Evolutionary conservation across 2,797 vertebrate genomes (phyloP), one percentile per base, ranked within the genome.

Genomic region (Aulostomus chinensis): DNA sequence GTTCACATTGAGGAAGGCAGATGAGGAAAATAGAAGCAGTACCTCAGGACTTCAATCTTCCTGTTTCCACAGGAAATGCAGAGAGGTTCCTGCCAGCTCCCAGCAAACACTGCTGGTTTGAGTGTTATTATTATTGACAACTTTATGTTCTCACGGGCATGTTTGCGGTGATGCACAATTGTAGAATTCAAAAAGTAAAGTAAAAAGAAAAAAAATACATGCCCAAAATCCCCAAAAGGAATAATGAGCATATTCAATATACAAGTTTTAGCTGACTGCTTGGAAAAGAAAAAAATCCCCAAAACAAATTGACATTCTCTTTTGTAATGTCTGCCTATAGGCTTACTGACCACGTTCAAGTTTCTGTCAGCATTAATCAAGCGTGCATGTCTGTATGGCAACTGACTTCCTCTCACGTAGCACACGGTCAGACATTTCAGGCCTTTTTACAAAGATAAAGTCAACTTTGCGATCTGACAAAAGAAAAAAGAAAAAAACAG

Each of bases 391-490:
- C 48, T 17, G 37, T 66, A 75, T 68, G 68, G 71, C 55, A 42
- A 25, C 12, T 5, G 40, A 37, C 40, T 52, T 39, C 12, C 7
- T 14, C 30, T n/a, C n/a, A n/a, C n/a, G 46, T 45, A 67, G 62
- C 63, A 59, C 32, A 34, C 43, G 25, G 39, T 34, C 25, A 51
- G 48, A 67, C 58, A 49, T 68, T 49, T 73, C 37, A 54, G 55
- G 57, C 64, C 30, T 46, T 67, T 57, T 51, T 49, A 70, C 37
- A 40, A 56, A 69, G 60, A 67, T 66, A 51, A 63, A 67, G 59
- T 61, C 33, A n/a, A 48, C 15, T 41, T 9, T 40, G n/a, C 10
- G 10, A n/a, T n/a, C n/a, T n/a, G n/a, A n/a, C n/a, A n/a, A n/a
- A n/a, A n/a, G n/a, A n/a, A n/a, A n/a, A n/a, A n/a, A n/a, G n/a